These are phyloP conservation scores for Malurus melanocephalus DNA, from an alignment of 2,113 vertebrate species.

Conservation along the genomic window DNA sequence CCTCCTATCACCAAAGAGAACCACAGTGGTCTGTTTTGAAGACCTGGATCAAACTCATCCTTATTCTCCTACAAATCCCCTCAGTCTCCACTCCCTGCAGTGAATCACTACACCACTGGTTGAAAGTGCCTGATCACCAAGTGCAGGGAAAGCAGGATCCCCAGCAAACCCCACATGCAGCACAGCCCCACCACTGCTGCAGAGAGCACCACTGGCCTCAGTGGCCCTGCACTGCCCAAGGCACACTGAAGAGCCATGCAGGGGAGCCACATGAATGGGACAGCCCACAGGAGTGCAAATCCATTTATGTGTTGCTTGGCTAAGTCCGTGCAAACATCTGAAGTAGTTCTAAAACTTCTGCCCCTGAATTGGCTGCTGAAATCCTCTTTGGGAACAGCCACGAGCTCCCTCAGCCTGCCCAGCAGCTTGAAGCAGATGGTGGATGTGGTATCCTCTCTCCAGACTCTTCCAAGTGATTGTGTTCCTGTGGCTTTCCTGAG, in stretches of 20 bases:
- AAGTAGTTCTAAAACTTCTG: neutral
- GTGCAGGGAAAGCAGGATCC: fast-evolving
- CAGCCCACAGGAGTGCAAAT: neutral
- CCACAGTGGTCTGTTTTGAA: neutral
- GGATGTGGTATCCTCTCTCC: neutral
- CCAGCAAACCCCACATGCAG: neutral
- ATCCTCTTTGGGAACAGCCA: neutral
- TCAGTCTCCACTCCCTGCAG: neutral
- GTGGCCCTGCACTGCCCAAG: neutral
- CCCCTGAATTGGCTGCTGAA: neutral
- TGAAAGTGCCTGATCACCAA: fast-evolving
- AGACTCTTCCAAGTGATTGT: neutral
- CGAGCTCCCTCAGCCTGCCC: neutral
- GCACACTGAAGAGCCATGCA: fast-evolving
- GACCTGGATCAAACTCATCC: neutral
- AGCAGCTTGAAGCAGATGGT: neutral
- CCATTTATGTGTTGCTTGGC: neutral
- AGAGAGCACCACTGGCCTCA: neutral
- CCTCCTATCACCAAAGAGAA: neutral
- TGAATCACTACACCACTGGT: neutral
- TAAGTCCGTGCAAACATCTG: neutral
- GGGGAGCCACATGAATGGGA: neutral
- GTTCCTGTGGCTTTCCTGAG: neutral
- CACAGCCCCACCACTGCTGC: neutral
- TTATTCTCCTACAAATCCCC: neutral